Conservation (phyloP, 2,113 vertebrate species). For the Ploceus nigricollis region DNA sequence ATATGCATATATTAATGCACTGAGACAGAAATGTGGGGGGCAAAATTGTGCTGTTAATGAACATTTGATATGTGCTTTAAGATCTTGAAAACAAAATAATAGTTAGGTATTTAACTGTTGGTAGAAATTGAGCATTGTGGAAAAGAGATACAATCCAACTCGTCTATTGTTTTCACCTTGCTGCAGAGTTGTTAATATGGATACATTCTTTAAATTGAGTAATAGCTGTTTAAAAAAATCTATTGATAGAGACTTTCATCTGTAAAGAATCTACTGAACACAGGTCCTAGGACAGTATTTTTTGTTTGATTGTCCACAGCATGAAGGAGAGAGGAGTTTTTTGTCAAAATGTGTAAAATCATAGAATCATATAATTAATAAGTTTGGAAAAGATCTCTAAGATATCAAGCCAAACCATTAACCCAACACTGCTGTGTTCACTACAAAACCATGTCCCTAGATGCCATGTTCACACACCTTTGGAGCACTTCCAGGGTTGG, state of each 20-base stretch:
- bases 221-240: background rate
- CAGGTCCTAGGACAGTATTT: background rate
- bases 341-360: background rate
- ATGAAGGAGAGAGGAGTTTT: background rate
- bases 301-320: background rate
- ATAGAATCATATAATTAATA: background rate
- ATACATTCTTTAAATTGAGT: background rate
- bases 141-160: background rate
- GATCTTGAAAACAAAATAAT: background rate
- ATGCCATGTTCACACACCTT: background rate
- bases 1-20: background rate
- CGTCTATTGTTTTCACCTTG: background rate
- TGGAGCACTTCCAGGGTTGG: background rate
- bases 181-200: background rate
- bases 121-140: background rate
- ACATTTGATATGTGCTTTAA: background rate
- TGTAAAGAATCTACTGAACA: background rate
- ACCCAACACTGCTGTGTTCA: background rate
- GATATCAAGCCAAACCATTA: background rate
- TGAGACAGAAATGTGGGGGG: background rate
- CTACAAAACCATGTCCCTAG: background rate
- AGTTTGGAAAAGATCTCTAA: background rate
- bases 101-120: background rate
- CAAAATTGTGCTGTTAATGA: background rate
- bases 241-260: background rate